Evolutionary conservation across 2,888 invertebrate species (phyloP).

Genomic region (Bimastos eiseni): DNA sequence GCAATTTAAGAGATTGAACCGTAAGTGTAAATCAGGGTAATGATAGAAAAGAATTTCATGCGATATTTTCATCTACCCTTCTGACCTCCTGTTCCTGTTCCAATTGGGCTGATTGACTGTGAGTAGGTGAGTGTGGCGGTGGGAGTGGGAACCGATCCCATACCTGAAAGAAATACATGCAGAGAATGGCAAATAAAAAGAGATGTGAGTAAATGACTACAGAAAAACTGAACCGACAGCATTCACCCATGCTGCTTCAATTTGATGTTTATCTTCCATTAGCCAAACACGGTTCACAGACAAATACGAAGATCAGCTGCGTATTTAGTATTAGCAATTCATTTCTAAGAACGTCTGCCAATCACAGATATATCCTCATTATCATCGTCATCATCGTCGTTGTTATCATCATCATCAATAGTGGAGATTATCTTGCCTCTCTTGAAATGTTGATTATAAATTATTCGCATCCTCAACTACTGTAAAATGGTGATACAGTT

Average conservation of each 20-base stretch:
- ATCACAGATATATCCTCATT: no score
- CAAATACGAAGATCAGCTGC: neutral
- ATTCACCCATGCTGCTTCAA: neutral
- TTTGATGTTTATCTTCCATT: neutral
- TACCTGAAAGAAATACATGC: conserved; percentile 13
- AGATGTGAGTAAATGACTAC: neutral
- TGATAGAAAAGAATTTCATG: neutral
- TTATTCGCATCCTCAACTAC: no score
- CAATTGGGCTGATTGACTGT: neutral
- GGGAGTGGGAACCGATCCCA: neutral
- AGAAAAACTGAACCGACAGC: neutral
- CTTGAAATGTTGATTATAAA: no score
- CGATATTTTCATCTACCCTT: neutral
- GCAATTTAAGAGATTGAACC: no score
- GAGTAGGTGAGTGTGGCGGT: neutral
- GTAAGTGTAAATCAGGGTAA: no score
- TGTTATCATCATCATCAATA: no score
- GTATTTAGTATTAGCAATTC: no score
- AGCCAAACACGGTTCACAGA: neutral
- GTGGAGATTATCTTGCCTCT: no score
- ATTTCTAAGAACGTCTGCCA: no score
- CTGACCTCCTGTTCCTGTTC: neutral
- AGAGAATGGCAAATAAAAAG: neutral
- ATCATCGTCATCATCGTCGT: no score
- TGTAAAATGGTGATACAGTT: no score